Conservation (phyloP, 2,797 vertebrate genomes). For the Darevskia mixta region DNA sequence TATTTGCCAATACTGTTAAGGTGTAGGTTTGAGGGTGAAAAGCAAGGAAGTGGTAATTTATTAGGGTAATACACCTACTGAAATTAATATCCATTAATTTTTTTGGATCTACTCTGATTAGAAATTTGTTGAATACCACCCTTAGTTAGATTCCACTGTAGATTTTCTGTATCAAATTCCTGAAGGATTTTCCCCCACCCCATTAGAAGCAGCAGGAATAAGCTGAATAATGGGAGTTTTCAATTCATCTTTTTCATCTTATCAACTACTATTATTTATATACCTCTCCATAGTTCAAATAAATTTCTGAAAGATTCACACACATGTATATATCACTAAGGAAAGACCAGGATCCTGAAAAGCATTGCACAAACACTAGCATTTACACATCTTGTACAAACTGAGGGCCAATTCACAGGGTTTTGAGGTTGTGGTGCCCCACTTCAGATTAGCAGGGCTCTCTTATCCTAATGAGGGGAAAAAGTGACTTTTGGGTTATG, state of each 20-base stretch:
- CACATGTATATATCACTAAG: too few species aligned
- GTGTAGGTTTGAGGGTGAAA: neutral
- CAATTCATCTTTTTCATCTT: slow-evolving; percentile 1
- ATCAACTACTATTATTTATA: too few species aligned
- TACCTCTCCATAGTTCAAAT: too few species aligned
- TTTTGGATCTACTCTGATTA: too few species aligned
- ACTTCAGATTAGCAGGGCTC: neutral
- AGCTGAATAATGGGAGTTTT: neutral
- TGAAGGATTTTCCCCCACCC: neutral
- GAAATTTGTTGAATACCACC: neutral
- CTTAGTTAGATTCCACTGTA: neutral
- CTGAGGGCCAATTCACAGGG: neutral
- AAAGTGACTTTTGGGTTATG: neutral
- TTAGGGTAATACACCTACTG: neutral
- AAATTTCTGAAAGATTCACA: too few species aligned
- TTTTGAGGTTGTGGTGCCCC: neutral
- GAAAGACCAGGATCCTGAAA: too few species aligned
- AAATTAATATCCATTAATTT: too few species aligned
- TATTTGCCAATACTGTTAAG: neutral
- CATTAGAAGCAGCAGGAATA: neutral
- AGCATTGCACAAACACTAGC: too few species aligned
- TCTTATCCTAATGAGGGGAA: neutral
- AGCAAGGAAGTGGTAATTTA: neutral
- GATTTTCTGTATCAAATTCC: slow-evolving; percentile 1
- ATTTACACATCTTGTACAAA: neutral